phyloP scores from a whole-genome alignment of 2,888 invertebrate genomes.

The Plagiodera versicolora region DNA sequence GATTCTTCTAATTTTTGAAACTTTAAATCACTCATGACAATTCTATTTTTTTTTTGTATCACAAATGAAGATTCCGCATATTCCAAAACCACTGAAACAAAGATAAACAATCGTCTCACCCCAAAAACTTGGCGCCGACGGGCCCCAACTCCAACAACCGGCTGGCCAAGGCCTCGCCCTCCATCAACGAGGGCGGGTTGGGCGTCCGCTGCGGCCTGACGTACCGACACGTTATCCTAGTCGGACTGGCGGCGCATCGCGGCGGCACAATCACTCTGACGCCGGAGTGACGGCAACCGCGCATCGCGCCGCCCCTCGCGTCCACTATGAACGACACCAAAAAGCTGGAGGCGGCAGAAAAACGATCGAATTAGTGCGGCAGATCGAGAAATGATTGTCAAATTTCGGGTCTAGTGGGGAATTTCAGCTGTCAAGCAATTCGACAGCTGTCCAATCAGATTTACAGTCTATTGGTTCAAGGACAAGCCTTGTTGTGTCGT shows the following conservation, averaged over 20 bases:
- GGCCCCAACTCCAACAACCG: constrained; percentile 94
- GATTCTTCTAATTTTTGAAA: no score
- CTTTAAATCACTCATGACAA: no score
- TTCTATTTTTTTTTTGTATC: no score
- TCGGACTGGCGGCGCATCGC: constrained; percentile 91
- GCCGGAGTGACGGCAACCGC: constrained; percentile 96
- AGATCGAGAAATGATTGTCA: no score
- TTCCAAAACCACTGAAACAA: no score
- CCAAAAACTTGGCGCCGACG: constrained; percentile 93
- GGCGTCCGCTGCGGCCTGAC: constrained; percentile 70
- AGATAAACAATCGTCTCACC: constrained; percentile 60
- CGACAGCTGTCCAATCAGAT: no score
- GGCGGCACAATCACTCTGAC: constrained; percentile 97
- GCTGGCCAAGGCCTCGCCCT: constrained; percentile 96
- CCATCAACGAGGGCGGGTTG: constrained; percentile 96
- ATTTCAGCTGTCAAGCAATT: no score
- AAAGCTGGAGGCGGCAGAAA: constrained; percentile 66
- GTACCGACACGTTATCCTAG: constrained; percentile 93
- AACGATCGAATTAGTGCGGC: no score
- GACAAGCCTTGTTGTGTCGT: no score
- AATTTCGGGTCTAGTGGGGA: no score
- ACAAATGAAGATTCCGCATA: no score
- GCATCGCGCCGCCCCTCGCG: constrained; percentile 98
- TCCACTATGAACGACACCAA: constrained; percentile 99
- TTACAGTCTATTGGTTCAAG: no score